Evolutionary conservation across 2,113 vertebrate genomes (phyloP).

Genomic region (Ondatra zibethicus): DNA sequence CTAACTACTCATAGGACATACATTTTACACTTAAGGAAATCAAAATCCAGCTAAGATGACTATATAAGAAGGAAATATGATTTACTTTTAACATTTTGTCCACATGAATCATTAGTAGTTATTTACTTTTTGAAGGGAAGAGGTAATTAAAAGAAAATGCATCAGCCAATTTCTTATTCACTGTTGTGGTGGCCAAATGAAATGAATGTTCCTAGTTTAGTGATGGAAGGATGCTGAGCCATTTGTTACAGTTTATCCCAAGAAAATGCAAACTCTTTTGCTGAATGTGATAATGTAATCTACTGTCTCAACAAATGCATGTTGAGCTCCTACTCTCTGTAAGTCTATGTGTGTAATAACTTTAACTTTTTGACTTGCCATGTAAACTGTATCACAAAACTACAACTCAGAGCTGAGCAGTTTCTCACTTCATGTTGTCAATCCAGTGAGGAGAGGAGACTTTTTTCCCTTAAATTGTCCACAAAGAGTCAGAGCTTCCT

Average conservation of each 20-base stretch:
- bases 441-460: background rate
- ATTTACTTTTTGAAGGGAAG: slow-evolving; percentile 18
- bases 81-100: background rate
- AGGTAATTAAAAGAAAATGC: background rate
- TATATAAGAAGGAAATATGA: background rate
- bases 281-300: background rate
- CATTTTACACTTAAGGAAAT: slow-evolving; percentile 17
- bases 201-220: background rate
- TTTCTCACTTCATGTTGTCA: background rate
- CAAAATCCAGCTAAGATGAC: slow-evolving; percentile 31
- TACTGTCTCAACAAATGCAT: background rate
- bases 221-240: background rate
- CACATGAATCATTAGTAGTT: background rate
- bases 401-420: background rate
- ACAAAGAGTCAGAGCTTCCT: background rate
- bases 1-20: background rate
- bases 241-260: background rate
- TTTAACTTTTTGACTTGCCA: background rate
- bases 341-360: background rate
- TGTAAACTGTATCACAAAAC: background rate
- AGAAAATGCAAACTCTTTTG: background rate
- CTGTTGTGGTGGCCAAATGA: background rate
- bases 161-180: background rate
- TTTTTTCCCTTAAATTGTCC: background rate
- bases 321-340: background rate